These are phyloP conservation scores for Orcinus orca DNA, from an alignment of 2,113 vertebrate genomes.

Conservation along the genomic window DNA sequence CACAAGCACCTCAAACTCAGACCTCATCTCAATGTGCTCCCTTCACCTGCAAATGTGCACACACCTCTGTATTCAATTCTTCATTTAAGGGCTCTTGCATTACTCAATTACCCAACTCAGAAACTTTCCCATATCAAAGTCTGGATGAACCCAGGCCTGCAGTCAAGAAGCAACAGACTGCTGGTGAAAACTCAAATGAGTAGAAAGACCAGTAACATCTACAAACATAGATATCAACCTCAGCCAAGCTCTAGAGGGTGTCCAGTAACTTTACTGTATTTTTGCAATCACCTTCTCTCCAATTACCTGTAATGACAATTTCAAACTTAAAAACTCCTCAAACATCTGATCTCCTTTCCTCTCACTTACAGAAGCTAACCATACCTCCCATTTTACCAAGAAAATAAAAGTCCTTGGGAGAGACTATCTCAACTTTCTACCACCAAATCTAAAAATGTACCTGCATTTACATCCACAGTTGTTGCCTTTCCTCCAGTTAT, in stretches of 20 bases:
- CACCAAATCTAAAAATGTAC: not conserved
- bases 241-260: not conserved
- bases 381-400: not conserved
- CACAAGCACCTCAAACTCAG: not conserved
- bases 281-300: not conserved
- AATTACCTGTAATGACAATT: not conserved
- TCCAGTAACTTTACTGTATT: not conserved
- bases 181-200: not conserved
- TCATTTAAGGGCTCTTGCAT: not conserved
- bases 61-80: not conserved
- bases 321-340: not conserved
- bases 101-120: not conserved
- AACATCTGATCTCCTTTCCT: not conserved
- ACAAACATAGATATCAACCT: not conserved
- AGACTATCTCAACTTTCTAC: not conserved
- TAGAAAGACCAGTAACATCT: not conserved
- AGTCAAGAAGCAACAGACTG: not conserved
- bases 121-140: not conserved
- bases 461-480: not conserved
- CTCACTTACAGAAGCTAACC: not conserved
- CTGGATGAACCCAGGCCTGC: not conserved
- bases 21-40: not conserved
- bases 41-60: not conserved
- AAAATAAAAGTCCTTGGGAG: not conserved
- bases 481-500: not conserved